These are phyloP conservation scores for Volucella zonaria DNA, from an alignment of 2,888 invertebrate species.

Conservation along the genomic window DNA sequence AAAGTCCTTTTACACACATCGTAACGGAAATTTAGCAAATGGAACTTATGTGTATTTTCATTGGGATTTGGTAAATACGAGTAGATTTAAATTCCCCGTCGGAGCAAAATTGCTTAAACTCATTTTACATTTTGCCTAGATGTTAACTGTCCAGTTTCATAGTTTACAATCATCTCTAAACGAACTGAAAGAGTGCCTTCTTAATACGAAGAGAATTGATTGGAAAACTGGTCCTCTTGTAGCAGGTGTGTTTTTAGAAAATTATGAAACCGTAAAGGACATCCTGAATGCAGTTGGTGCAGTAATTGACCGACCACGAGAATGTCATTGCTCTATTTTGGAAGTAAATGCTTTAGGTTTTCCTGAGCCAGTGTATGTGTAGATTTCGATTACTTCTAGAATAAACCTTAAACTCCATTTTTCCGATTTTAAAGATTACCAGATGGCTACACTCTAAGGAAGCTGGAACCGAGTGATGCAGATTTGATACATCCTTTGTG, in stretches of 20 bases:
- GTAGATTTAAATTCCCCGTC: background rate
- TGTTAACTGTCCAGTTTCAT: conserved; percentile 79
- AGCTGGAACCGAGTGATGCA: conserved; percentile 75
- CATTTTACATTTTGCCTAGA: conserved; percentile 37
- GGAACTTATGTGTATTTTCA: conserved; percentile 80
- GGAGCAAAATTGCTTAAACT: background rate
- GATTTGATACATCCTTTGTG: conserved; percentile 76
- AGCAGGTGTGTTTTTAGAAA: conserved; percentile 77
- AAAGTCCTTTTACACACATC: conserved; percentile 78
- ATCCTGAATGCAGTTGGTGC: conserved; percentile 75
- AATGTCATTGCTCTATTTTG: conserved; percentile 77
- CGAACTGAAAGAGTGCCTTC: conserved; percentile 78
- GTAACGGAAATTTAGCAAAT: conserved; percentile 76
- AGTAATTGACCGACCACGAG: conserved; percentile 75
- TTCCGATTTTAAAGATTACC: conserved; percentile 67
- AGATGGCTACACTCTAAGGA: conserved; percentile 76
- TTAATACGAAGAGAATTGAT: conserved; percentile 76
- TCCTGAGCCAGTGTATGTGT: conserved; percentile 58
- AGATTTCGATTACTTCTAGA: background rate
- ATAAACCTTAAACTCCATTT: background rate
- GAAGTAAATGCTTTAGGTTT: conserved; percentile 66
- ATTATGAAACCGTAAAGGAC: conserved; percentile 73
- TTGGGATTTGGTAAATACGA: conserved; percentile 76
- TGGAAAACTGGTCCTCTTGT: conserved; percentile 78
- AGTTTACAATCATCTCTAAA: conserved; percentile 76